Conservation (phyloP, 2,113 vertebrate species). For the Crypturellus undulatus region DNA sequence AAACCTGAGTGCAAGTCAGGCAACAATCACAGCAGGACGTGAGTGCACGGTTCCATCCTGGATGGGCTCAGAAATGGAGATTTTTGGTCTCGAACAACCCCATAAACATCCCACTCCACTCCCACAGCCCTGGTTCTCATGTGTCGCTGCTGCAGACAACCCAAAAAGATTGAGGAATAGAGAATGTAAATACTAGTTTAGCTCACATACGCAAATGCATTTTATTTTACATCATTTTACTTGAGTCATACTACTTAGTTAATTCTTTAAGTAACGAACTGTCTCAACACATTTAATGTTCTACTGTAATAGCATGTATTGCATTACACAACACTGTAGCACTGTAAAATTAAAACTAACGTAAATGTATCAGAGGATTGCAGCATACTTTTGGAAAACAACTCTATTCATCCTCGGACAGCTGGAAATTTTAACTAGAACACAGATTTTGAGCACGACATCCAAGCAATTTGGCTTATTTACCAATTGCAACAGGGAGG, state of each 20-base stretch:
- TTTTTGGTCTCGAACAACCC: not conserved
- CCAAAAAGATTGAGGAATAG: slow-evolving; percentile 23
- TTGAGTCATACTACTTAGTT: not conserved
- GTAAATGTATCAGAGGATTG: not conserved
- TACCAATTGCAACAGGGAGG: not conserved
- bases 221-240: not conserved
- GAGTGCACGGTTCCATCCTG: not conserved
- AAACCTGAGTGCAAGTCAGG: not conserved
- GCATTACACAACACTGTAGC: not conserved
- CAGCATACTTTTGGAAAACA: not conserved
- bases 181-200: slow-evolving; percentile 1
- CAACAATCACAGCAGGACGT: not conserved
- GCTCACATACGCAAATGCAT: not conserved
- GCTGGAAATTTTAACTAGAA: not conserved
- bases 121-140: not conserved
- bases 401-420: not conserved
- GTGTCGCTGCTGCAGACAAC: not conserved
- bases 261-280: not conserved
- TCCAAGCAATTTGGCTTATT: not conserved
- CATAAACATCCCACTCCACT: not conserved
- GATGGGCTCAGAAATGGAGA: not conserved
- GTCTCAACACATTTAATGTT: not conserved
- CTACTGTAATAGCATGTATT: not conserved
- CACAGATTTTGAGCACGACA: not conserved
- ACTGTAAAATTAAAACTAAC: slow-evolving; percentile 5